A percentile compares a stretch with the other conserved stretches of the same genome.
Evolutionary conservation across 2,797 vertebrate species (phyloP).

Genomic region (Anas bahamensis): DNA sequence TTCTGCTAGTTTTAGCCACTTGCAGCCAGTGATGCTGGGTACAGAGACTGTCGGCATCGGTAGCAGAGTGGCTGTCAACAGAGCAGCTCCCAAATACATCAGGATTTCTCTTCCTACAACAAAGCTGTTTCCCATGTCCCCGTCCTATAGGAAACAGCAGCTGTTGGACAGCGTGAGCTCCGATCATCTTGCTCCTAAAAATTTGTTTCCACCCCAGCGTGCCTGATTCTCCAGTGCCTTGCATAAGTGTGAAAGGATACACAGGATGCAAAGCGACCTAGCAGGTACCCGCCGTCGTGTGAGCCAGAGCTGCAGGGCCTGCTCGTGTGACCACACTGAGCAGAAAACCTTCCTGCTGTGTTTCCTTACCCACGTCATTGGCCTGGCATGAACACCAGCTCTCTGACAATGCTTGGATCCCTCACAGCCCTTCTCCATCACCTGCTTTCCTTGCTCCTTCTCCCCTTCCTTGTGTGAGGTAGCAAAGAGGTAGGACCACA

Average conservation of each 20-base stretch:
- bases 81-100: background rate
- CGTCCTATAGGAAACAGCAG: background rate
- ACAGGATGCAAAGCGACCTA: background rate
- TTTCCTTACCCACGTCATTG: background rate
- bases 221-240: slow-evolving; percentile 62
- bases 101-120: background rate
- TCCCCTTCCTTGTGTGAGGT: background rate
- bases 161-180: background rate
- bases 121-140: background rate
- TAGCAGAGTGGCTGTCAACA: background rate
- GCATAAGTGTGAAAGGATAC: background rate
- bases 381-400: fast-evolving
- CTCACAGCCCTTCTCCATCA: fast-evolving
- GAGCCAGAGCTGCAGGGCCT: background rate
- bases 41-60: background rate
- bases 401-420: background rate
- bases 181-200: background rate
- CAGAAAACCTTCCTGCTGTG: background rate
- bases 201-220: background rate
- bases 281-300: background rate
- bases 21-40: background rate
- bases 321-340: background rate
- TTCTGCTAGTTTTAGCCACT: background rate
- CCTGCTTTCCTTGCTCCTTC: background rate
- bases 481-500: background rate